phyloP scores from a whole-genome alignment of 1,140 invertebrate genomes.

The Brachionus rubens region DNA sequence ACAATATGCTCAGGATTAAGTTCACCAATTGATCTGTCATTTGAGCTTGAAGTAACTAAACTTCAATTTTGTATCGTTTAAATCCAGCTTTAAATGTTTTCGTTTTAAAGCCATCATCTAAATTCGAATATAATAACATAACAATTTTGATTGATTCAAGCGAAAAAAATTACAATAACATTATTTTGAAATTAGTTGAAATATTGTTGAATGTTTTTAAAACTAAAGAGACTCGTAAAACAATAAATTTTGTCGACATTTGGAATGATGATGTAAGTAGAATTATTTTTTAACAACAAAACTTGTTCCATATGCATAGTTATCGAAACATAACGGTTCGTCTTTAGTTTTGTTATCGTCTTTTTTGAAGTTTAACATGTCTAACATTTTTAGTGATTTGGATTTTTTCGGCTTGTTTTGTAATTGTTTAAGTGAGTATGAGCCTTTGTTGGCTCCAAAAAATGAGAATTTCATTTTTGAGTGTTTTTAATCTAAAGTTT shows the following conservation, averaged over 20 bases:
- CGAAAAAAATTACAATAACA: background rate
- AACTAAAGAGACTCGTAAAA: background rate
- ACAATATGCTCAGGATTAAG: background rate
- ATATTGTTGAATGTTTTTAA: background rate
- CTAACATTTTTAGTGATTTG: too few species aligned
- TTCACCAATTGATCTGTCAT: constrained; percentile 20
- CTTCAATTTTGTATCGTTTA: background rate
- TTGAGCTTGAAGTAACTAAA: background rate
- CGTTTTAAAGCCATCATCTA: background rate
- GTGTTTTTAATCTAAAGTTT: too few species aligned
- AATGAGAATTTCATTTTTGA: too few species aligned
- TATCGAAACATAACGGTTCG: background rate
- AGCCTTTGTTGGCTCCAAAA: background rate
- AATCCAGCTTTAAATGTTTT: background rate
- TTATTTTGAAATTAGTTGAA: constrained; percentile 16
- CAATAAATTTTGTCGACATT: constrained; percentile 7
- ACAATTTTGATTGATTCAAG: constrained; percentile 11
- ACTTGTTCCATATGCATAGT: background rate
- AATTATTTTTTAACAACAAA: background rate
- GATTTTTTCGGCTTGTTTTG: too few species aligned
- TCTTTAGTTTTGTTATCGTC: background rate
- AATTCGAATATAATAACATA: background rate
- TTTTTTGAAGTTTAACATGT: background rate
- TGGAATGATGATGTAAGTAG: background rate
- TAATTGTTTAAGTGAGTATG: too few species aligned